These are phyloP conservation scores for Mythimna lalbum DNA, from an alignment of 2,888 invertebrate species.

Conservation along the genomic window DNA sequence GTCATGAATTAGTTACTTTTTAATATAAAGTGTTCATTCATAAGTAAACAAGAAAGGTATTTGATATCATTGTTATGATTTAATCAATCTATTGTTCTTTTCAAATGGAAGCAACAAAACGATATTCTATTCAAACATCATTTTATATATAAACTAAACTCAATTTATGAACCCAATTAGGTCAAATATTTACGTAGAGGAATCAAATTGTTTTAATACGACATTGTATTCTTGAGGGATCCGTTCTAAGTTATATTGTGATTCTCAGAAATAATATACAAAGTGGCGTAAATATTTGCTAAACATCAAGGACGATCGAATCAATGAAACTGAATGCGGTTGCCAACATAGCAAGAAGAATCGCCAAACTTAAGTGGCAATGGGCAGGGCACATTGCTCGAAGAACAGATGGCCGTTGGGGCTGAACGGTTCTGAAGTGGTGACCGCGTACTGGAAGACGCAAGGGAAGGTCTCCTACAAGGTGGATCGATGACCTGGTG, in stretches of 20 bases:
- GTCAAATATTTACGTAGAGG: constrained; percentile 31
- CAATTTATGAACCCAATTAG: constrained; percentile 18
- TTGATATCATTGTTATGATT: constrained; percentile 18
- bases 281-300: neutral
- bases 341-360: no score
- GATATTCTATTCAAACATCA: constrained; percentile 16
- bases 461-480: no score
- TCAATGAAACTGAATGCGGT: neutral
- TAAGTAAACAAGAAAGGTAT: constrained; percentile 6
- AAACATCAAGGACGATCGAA: neutral
- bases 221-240: constrained; percentile 2
- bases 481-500: no score
- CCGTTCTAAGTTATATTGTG: neutral
- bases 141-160: neutral
- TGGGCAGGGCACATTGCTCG: no score
- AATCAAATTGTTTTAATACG: constrained; percentile 19
- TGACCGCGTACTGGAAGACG: no score
- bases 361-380: no score
- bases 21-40: neutral
- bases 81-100: constrained; percentile 20
- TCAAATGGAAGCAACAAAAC: constrained; percentile 11
- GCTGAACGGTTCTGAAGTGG: no score
- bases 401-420: no score
- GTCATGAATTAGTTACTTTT: neutral
- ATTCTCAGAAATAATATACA: neutral